Evolutionary conservation across 2,797 vertebrate genomes (phyloP).

Genomic region (Knipowitschia caucasica): DNA sequence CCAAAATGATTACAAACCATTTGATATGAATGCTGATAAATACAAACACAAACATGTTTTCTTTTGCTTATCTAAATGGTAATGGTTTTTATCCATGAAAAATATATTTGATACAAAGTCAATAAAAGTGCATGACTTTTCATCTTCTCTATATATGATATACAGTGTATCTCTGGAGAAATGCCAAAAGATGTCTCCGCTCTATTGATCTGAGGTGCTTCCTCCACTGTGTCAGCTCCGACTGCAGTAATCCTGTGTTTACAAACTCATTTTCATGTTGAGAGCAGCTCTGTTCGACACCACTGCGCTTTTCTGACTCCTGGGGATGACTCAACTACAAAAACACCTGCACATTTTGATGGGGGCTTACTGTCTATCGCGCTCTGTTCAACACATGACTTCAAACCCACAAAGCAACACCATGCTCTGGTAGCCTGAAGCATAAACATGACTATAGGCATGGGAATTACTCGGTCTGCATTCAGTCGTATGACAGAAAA

Average conservation of each 20-base stretch:
- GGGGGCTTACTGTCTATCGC: neutral
- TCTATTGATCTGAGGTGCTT: conserved; percentile 41
- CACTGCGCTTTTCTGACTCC: conserved; percentile 16
- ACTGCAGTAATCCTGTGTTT: conserved; percentile 44
- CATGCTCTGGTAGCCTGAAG: neutral
- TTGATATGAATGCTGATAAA: neutral
- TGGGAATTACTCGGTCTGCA: neutral
- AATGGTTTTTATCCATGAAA: conserved; percentile 30
- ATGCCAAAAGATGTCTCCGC: conserved; percentile 23
- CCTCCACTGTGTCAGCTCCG: conserved; percentile 32
- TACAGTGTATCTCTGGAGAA: conserved; percentile 27
- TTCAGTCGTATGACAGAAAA: neutral
- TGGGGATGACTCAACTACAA: neutral
- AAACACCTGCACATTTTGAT: neutral
- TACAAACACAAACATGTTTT: conserved; percentile 12
- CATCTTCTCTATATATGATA: conserved; percentile 10
- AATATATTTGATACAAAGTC: conserved; percentile 13
- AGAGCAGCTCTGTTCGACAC: conserved; percentile 33
- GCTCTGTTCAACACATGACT: neutral
- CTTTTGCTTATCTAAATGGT: conserved; percentile 35
- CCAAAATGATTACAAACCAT: neutral
- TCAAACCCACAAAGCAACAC: conserved; percentile 1
- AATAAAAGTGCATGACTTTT: conserved; percentile 15
- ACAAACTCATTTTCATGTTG: conserved; percentile 40
- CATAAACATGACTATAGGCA: neutral